phyloP scores from a whole-genome alignment of 2,888 invertebrate species.

The Drosophila nr. perissopoda region DNA sequence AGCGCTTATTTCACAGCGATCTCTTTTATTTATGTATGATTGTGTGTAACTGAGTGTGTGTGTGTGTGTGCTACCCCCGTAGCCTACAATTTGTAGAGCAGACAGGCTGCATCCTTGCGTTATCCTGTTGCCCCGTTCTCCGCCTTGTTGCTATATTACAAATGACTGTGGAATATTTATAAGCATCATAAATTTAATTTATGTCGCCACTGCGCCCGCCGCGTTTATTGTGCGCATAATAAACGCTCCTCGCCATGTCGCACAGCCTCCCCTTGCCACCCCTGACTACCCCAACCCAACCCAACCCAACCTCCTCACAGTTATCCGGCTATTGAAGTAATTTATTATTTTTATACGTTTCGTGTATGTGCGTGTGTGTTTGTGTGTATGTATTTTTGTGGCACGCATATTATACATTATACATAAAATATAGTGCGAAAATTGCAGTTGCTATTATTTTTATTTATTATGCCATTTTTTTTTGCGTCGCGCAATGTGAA shows the following conservation, averaged over 20 bases:
- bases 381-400: constrained; percentile 34
- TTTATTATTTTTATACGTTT: constrained; percentile 78
- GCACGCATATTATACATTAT: constrained; percentile 77
- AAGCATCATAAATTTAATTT: constrained; percentile 82
- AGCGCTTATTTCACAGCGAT: constrained; percentile 59
- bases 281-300: constrained; percentile 1
- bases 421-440: constrained; percentile 78
- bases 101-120: constrained; percentile 77
- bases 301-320: constrained; percentile 28
- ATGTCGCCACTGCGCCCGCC: constrained; percentile 77
- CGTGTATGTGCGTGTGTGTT: constrained; percentile 32
- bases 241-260: constrained; percentile 62
- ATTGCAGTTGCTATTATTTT: constrained; percentile 69
- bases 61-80: constrained; percentile 45
- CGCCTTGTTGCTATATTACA: constrained; percentile 71
- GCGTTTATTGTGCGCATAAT: constrained; percentile 82
- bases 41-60: constrained; percentile 22
- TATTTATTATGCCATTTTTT: constrained; percentile 57
- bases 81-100: constrained; percentile 70
- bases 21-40: constrained; percentile 31
- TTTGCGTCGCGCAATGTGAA: constrained; percentile 48
- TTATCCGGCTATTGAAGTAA: constrained; percentile 65
- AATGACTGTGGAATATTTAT: constrained; percentile 83
- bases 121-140: constrained; percentile 62
- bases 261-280: constrained; percentile 5